Conservation (phyloP, 2,888 invertebrate species). For the Ennomos fuscantarius region DNA sequence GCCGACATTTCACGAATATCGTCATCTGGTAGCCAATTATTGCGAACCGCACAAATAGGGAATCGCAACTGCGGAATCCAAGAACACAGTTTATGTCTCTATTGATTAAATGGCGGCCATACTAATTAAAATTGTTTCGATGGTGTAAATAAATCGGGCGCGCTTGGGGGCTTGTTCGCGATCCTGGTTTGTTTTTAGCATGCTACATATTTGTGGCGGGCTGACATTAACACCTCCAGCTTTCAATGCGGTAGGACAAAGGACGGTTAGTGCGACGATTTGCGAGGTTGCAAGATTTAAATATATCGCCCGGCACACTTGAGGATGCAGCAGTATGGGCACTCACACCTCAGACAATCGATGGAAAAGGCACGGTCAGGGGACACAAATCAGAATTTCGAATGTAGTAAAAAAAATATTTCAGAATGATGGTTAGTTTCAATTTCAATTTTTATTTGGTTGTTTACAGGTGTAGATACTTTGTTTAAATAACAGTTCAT, state of each 20-base stretch:
- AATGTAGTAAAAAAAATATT: too few species aligned
- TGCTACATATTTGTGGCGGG: constrained; percentile 66
- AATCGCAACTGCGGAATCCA: constrained; percentile 56
- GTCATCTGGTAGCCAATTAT: constrained; percentile 74
- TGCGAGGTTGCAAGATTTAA: constrained; percentile 64
- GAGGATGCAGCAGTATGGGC: constrained; percentile 19
- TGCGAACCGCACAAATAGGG: constrained; percentile 61
- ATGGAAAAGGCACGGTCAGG: too few species aligned
- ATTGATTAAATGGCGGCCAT: constrained; percentile 67
- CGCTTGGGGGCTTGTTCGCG: constrained; percentile 52
- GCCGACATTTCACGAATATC: constrained; percentile 60
- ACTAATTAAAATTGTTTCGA: constrained; percentile 76
- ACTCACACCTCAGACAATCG: background rate
- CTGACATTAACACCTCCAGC: constrained; percentile 65
- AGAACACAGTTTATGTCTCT: constrained; percentile 66
- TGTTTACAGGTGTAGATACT: too few species aligned
- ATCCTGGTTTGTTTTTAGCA: constrained; percentile 58
- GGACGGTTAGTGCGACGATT: constrained; percentile 58
- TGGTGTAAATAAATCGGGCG: constrained; percentile 65
- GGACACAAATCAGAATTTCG: too few species aligned
- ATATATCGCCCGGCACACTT: constrained; percentile 62
- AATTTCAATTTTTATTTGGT: too few species aligned
- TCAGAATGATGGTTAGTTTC: too few species aligned
- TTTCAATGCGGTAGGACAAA: constrained; percentile 55
- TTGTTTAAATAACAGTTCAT: too few species aligned